Evolutionary conservation across 2,113 vertebrate species (phyloP).

Genomic region (Glaucidium brasilianum): DNA sequence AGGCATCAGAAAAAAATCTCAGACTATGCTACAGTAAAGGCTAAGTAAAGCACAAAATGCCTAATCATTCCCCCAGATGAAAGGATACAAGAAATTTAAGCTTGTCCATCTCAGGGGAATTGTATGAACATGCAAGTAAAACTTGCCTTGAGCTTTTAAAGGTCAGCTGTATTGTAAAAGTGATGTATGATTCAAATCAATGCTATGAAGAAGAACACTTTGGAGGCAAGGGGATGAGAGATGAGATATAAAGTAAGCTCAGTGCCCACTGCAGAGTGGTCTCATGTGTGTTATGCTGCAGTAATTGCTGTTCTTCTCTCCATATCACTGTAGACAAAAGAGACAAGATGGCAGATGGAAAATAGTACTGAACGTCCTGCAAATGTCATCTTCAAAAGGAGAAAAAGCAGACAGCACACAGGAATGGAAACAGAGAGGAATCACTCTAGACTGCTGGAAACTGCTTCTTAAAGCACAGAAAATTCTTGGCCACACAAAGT

Average conservation of each 20-base stretch:
- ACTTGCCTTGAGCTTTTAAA: not conserved
- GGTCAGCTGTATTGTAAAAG: not conserved
- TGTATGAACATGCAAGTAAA: not conserved
- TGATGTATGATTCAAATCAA: not conserved
- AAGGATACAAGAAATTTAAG: not conserved
- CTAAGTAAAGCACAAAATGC: not conserved
- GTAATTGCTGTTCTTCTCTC: not conserved
- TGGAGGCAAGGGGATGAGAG: not conserved
- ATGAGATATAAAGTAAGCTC: not conserved
- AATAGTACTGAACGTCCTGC: not conserved
- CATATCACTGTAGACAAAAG: not conserved
- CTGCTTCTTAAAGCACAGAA: not conserved
- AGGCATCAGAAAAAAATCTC: not conserved
- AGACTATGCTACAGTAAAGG: not conserved
- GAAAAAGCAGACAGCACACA: not conserved
- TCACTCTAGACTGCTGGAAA: not conserved
- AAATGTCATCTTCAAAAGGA: not conserved
- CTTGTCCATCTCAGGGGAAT: not conserved
- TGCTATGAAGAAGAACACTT: not conserved
- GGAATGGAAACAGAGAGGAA: not conserved
- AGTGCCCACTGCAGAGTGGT: accelerated
- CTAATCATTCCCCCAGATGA: not conserved
- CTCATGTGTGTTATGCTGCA: not conserved
- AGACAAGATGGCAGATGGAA: not conserved
- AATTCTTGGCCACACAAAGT: not conserved